These are phyloP conservation scores for Temnothorax curvispinosus DNA, from an alignment of 1,140 invertebrate genomes.

Conservation along the genomic window DNA sequence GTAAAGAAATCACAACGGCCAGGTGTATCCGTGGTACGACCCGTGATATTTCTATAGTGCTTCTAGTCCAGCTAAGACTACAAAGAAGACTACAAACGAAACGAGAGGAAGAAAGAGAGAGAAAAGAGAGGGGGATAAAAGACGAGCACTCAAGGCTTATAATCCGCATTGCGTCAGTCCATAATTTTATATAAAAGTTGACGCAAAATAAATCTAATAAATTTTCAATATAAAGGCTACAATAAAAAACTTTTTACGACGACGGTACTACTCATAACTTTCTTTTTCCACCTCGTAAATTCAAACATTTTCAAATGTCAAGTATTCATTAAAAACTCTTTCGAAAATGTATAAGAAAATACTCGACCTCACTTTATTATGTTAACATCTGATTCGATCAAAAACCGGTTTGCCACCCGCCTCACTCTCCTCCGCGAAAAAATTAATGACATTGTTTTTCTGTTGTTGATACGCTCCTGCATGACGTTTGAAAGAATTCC, in stretches of 20 bases:
- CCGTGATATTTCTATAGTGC: conserved; percentile 50
- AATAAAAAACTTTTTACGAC: not conserved
- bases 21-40: conserved; percentile 67
- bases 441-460: conserved; percentile 20
- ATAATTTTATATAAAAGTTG: conserved; percentile 71
- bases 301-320: not conserved
- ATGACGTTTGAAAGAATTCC: conserved; percentile 24
- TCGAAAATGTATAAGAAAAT: not conserved
- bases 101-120: conserved; percentile 6
- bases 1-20: conserved; percentile 66
- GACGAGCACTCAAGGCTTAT: conserved; percentile 76
- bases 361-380: not conserved
- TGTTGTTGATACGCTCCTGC: not conserved
- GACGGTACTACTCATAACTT: not conserved
- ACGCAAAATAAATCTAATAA: not conserved
- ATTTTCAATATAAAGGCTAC: not conserved
- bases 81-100: not conserved
- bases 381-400: not conserved
- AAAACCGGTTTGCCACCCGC: not conserved
- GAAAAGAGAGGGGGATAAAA: conserved; percentile 69
- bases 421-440: not conserved
- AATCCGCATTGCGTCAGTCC: conserved; percentile 75
- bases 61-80: conserved; percentile 58
- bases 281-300: not conserved
- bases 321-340: not conserved